Evolutionary conservation across 2,888 invertebrate species (phyloP), one percentile per base, ranked within the genome.

Genomic region (Meteorus colon): DNA sequence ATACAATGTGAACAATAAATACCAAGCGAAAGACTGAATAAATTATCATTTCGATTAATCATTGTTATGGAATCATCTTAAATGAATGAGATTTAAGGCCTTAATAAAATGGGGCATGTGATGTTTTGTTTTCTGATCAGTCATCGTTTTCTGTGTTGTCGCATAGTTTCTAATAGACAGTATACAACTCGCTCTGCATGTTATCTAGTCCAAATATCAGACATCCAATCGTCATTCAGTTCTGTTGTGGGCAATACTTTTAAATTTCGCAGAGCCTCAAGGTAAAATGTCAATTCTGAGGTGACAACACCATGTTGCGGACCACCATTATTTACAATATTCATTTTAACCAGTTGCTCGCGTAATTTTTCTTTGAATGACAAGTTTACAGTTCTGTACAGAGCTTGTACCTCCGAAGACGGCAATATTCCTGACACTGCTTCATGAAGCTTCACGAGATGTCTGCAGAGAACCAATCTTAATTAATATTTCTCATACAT

Each of bases 261-360:
- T 45, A 97, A 91, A 82, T 94, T 95, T 86, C 95, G 94, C 84
- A 97, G 91, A 75, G 96, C 96, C 90, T 97, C 96, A 85, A 96
- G 92, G 89, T 97, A 97, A 90, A 97, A 97, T 78, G 96, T 96
- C 85, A 97, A 90, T 91, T 97, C 97, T 10, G 96, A 96, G 48
- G 96, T 97, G n/a, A 97, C 97, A 73, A 96, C 94, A 60, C 97
- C 98, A 89, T 98, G 98, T 87, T 98, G 97, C 1, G 98, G 98
- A 67, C 98, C 97, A n/a, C 98, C 98, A 91, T 98, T 97, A 83
- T 97, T 98, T 75, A 94, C 94, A 82, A 98, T 96, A 87, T 97
- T 96, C 92, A 97, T 94, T 89, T 94, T 95, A 3, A 93, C 88
- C 82, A 98, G 91, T 87, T 97, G 96, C 84, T 96, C 95, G 89